Conservation (phyloP, 1,140 invertebrate species). For the Nebria ingens region DNA sequence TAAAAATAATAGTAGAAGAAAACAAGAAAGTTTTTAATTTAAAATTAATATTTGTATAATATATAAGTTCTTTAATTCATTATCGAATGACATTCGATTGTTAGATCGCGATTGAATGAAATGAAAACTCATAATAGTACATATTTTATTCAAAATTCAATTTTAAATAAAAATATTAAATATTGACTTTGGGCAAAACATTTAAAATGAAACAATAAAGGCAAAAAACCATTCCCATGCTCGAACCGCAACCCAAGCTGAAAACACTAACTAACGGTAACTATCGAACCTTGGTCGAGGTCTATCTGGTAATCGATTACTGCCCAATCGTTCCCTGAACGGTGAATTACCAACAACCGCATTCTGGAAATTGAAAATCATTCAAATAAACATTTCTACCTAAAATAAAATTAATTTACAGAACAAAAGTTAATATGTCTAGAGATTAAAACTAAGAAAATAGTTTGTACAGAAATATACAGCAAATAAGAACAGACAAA, state of each 20-base stretch:
- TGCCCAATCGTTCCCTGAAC: slow-evolving; percentile 76
- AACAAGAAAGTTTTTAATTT: no score
- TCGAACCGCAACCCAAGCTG: slow-evolving; percentile 23
- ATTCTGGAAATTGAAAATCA: slow-evolving; percentile 30
- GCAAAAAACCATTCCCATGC: slow-evolving; percentile 18
- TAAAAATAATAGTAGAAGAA: no score
- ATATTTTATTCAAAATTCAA: no score
- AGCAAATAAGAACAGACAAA: neutral
- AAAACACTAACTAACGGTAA: slow-evolving; percentile 31
- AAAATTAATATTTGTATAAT: no score
- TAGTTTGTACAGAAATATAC: neutral
- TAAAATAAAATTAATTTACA: neutral
- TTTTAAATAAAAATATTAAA: neutral
- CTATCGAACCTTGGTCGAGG: slow-evolving; percentile 66
- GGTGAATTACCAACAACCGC: slow-evolving; percentile 59
- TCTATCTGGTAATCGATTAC: slow-evolving; percentile 71
- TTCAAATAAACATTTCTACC: neutral
- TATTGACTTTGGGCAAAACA: no score
- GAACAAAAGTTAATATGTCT: neutral
- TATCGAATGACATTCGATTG: no score
- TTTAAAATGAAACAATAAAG: neutral
- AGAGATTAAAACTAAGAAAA: neutral
- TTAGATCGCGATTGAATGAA: no score
- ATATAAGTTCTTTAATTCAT: no score
- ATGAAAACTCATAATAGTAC: no score